Evolutionary conservation across 1,140 invertebrate genomes (phyloP).

Genomic region (Dufourea novaeangliae): DNA sequence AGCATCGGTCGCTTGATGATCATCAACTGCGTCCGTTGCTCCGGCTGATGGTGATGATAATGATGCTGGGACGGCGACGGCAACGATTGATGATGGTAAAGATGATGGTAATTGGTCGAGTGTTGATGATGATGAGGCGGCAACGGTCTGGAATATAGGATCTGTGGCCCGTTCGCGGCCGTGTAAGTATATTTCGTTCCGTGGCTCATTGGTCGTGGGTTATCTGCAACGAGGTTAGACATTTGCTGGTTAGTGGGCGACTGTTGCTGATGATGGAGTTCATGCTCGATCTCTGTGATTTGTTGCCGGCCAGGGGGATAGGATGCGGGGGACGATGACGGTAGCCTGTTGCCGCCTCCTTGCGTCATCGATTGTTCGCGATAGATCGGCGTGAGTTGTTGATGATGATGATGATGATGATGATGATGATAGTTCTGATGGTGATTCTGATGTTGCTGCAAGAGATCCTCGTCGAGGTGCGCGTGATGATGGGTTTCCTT

Average conservation of each 20-base stretch:
- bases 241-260: conserved; percentile 73
- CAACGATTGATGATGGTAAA: conserved; percentile 52
- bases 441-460: conserved; percentile 59
- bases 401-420: conserved; percentile 44
- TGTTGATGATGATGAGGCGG: conserved; percentile 64
- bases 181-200: conserved; percentile 69
- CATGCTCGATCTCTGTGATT: conserved; percentile 57
- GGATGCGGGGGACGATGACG: conserved; percentile 7
- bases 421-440: conserved; percentile 36
- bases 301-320: conserved; percentile 40
- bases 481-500: conserved; percentile 54
- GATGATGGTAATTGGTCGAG: conserved; percentile 54
- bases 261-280: conserved; percentile 48
- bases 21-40: conserved; percentile 70
- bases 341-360: not conserved
- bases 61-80: conserved; percentile 16
- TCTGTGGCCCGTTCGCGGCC: conserved; percentile 49
- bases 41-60: conserved; percentile 58
- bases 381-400: conserved; percentile 41
- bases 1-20: conserved; percentile 65
- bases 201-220: conserved; percentile 73
- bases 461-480: conserved; percentile 59
- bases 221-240: conserved; percentile 80
- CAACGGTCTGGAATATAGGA: conserved; percentile 69
- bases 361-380: conserved; percentile 39